These are phyloP conservation scores for Entosphenus tridentatus DNA, from an alignment of 2,113 vertebrate species.

Conservation along the genomic window DNA sequence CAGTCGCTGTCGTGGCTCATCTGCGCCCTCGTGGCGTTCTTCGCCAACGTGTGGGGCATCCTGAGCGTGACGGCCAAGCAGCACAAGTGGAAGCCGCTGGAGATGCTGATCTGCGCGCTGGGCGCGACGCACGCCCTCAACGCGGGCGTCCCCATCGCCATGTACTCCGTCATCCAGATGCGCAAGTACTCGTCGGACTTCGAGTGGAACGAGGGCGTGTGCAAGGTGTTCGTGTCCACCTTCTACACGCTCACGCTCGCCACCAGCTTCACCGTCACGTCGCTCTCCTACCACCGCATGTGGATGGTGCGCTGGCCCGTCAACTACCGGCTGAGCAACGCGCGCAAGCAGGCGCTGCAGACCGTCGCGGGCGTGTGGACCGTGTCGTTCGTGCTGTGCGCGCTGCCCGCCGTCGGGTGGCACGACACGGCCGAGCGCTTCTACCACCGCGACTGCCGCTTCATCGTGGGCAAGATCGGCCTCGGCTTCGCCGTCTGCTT, in stretches of 20 bases:
- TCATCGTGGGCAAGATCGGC: slow-evolving; percentile 59
- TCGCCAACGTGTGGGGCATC: slow-evolving; percentile 73
- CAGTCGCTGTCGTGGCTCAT: slow-evolving; percentile 69
- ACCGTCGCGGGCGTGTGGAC: slow-evolving; percentile 87
- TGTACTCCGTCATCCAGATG: slow-evolving; percentile 57
- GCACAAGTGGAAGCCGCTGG: slow-evolving; percentile 75
- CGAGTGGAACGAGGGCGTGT: slow-evolving; percentile 71
- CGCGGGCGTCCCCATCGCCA: slow-evolving; percentile 55
- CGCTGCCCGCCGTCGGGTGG: slow-evolving; percentile 68
- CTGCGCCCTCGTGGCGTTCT: slow-evolving; percentile 51
- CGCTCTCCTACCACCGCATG: slow-evolving; percentile 80
- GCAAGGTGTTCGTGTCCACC: slow-evolving; percentile 75
- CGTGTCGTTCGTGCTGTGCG: slow-evolving; percentile 72
- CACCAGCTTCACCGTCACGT: slow-evolving; percentile 77
- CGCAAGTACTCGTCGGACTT: slow-evolving; percentile 44
- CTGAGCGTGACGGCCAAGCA: slow-evolving; percentile 69
- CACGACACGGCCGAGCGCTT: slow-evolving; percentile 61
- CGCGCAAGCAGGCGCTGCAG: slow-evolving; percentile 72
- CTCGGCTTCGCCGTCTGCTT: slow-evolving; percentile 76
- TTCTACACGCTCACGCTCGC: slow-evolving; percentile 75
- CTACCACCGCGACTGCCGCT: slow-evolving; percentile 58
- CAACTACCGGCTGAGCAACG: slow-evolving; percentile 75
- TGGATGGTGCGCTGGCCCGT: slow-evolving; percentile 93
- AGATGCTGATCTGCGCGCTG: slow-evolving; percentile 60
- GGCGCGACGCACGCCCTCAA: slow-evolving; percentile 77